phyloP scores from a whole-genome alignment of 2,113 vertebrate species.

The Tachuris rubrigastra region DNA sequence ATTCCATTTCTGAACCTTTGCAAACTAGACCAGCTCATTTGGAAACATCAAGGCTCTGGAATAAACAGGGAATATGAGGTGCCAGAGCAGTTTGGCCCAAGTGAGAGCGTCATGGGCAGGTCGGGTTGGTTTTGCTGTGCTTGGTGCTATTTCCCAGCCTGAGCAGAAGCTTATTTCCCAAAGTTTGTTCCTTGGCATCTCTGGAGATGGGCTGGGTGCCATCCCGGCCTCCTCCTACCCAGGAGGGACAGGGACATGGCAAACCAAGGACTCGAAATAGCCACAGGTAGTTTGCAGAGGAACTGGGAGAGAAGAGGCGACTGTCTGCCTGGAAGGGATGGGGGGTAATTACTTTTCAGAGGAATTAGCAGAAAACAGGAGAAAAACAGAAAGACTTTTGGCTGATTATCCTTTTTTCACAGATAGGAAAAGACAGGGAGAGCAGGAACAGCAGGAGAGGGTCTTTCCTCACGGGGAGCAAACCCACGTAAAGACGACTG shows the following conservation, averaged over 20 bases:
- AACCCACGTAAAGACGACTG: background rate
- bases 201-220: background rate
- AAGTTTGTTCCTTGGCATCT: background rate
- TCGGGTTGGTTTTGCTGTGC: background rate
- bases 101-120: rapidly evolving
- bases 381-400: background rate
- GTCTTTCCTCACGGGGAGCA: background rate
- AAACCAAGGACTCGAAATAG: background rate
- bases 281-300: background rate
- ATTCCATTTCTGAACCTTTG: background rate
- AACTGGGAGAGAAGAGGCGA: background rate
- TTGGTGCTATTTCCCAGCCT: background rate
- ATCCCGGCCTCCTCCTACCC: background rate
- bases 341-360: background rate
- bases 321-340: background rate
- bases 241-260: rapidly evolving
- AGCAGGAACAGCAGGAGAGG: background rate
- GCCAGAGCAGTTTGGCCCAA: rapidly evolving
- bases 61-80: background rate
- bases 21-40: rapidly evolving
- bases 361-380: background rate
- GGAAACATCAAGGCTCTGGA: rapidly evolving
- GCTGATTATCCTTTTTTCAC: background rate
- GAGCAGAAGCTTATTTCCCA: rapidly evolving
- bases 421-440: background rate